Percentiles rank a stretch among this genome's conserved stretches.
These are phyloP conservation scores for Pteropus rufus DNA, from an alignment of 2,797 vertebrate species.

Conservation along the genomic window DNA sequence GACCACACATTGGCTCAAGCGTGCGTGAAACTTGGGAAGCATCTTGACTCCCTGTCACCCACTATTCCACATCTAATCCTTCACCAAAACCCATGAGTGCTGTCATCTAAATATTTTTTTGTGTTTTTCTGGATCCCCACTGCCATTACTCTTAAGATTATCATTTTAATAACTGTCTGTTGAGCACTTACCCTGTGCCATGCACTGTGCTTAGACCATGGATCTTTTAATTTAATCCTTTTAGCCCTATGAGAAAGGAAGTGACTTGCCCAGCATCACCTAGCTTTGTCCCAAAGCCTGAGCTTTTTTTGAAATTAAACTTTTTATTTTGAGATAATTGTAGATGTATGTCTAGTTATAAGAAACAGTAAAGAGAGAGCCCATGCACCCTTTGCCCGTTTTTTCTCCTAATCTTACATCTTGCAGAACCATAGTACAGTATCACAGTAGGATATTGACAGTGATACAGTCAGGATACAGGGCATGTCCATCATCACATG, in stretches of 20 bases:
- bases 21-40: background rate
- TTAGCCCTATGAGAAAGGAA: background rate
- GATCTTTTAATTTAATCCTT: background rate
- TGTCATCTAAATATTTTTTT: background rate
- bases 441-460: background rate
- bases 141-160: background rate
- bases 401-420: background rate
- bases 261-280: background rate
- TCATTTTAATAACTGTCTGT: background rate
- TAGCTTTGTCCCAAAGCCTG: background rate
- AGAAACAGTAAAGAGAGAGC: background rate
- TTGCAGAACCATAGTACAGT: background rate
- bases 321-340: background rate
- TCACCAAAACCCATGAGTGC: background rate
- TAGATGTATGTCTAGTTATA: background rate
- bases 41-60: background rate
- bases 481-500: background rate
- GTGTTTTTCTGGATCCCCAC: background rate
- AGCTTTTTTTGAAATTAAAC: background rate
- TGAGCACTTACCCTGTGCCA: background rate
- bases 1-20: background rate
- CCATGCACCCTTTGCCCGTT: background rate
- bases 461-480: background rate
- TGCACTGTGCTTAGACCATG: background rate
- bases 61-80: background rate